Percentiles rank a stretch among this genome's conserved stretches.
phyloP scores from a whole-genome alignment of 2,888 invertebrate species.

The Apodemia hepburni region DNA sequence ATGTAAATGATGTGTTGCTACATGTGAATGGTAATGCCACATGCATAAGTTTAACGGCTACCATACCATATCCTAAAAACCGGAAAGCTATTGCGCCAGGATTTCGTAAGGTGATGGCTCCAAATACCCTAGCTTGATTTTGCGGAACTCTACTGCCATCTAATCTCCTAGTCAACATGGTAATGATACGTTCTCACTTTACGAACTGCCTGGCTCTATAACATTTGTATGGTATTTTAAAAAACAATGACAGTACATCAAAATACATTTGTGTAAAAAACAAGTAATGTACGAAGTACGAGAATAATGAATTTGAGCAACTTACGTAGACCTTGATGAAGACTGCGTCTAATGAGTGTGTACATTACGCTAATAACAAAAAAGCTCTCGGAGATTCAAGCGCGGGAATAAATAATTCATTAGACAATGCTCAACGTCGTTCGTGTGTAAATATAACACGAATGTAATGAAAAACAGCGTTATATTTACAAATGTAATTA shows the following conservation, averaged over 20 bases:
- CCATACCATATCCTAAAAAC: too few species aligned
- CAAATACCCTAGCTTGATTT: too few species aligned
- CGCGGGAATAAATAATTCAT: conserved; percentile 1
- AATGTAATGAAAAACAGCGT: neutral
- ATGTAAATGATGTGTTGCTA: too few species aligned
- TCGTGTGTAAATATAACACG: neutral
- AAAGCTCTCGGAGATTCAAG: neutral
- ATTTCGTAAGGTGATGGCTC: too few species aligned
- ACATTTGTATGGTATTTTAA: too few species aligned
- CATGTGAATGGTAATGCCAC: too few species aligned
- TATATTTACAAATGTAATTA: conserved; percentile 6
- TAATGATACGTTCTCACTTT: too few species aligned
- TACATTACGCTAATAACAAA: neutral
- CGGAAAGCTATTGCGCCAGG: too few species aligned
- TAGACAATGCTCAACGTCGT: neutral
- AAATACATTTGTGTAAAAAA: neutral
- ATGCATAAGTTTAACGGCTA: too few species aligned
- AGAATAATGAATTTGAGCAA: neutral
- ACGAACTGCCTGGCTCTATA: too few species aligned
- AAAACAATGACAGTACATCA: neutral
- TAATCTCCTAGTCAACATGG: too few species aligned
- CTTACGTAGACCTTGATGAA: conserved; percentile 4
- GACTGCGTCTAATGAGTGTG: neutral
- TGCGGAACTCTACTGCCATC: too few species aligned
- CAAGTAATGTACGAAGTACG: neutral